phyloP scores from a whole-genome alignment of 2,797 vertebrate species.

The Artibeus jamaicensis region DNA sequence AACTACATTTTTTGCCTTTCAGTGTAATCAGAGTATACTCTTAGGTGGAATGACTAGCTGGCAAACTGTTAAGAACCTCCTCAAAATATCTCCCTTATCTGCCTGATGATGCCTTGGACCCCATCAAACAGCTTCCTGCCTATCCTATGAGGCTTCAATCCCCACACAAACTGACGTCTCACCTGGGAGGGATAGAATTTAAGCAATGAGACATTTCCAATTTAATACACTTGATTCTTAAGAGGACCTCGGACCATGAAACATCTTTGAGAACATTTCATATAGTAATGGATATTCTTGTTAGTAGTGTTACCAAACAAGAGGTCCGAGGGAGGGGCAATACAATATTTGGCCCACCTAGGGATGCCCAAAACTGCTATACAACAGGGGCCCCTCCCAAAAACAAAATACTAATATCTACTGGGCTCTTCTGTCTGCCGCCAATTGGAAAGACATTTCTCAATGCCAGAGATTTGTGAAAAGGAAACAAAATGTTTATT shows the following conservation, averaged over 20 bases:
- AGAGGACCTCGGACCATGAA: background rate
- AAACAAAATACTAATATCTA: too few species aligned
- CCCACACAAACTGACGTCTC: conserved; percentile 14
- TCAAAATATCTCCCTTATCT: conserved; percentile 28
- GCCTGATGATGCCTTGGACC: background rate
- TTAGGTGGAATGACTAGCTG: background rate
- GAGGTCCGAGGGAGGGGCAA: too few species aligned
- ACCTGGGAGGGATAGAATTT: background rate
- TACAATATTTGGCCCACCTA: too few species aligned
- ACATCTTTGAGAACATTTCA: background rate
- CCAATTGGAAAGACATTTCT: too few species aligned
- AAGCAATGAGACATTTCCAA: background rate
- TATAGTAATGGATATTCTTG: background rate
- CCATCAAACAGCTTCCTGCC: background rate
- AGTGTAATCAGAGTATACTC: background rate
- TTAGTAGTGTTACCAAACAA: too few species aligned
- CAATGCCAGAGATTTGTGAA: too few species aligned
- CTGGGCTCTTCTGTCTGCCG: too few species aligned
- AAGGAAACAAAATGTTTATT: too few species aligned
- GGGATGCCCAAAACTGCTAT: too few species aligned
- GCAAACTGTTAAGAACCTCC: conserved; percentile 30
- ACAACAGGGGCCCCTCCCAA: too few species aligned
- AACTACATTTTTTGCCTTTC: background rate
- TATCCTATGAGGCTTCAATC: conserved; percentile 30
- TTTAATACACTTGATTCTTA: conserved; percentile 8